Evolutionary conservation across 1,140 invertebrate species (phyloP).

Genomic region (Sycophaga agraensis): DNA sequence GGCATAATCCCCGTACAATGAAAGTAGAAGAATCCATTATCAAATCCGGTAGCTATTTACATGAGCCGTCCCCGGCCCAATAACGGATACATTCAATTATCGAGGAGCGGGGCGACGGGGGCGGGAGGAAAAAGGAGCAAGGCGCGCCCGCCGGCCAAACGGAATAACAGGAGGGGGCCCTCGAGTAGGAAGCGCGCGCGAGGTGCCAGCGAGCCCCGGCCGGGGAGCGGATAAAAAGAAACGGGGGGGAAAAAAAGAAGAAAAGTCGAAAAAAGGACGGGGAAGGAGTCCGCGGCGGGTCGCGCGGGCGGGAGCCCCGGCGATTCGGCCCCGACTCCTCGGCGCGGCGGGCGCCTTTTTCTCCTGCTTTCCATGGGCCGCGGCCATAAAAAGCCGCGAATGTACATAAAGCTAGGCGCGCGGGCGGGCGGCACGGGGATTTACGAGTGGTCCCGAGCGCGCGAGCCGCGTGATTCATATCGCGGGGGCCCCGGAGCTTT

Average conservation of each 20-base stretch:
- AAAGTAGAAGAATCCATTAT: constrained; percentile 2
- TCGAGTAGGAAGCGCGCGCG: constrained; percentile 21
- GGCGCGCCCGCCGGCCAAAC: neutral
- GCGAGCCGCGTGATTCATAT: constrained; percentile 31
- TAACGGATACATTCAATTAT: constrained; percentile 24
- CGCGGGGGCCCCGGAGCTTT: constrained; percentile 10
- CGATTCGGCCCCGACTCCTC: too few relatives aligned
- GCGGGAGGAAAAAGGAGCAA: neutral
- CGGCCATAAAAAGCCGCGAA: constrained; percentile 23
- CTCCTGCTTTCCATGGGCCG: neutral
- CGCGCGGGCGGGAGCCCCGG: too few relatives aligned
- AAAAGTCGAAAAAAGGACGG: neutral
- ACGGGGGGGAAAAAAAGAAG: constrained; percentile 18
- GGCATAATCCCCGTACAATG: too few relatives aligned
- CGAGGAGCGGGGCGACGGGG: neutral
- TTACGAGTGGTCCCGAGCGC: constrained; percentile 28
- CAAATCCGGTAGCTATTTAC: constrained; percentile 15
- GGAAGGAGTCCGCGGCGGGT: neutral
- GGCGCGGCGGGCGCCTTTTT: too few relatives aligned
- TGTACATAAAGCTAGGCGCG: constrained; percentile 15
- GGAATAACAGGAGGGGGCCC: neutral
- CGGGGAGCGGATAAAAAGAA: neutral
- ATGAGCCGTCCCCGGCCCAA: neutral
- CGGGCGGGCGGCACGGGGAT: constrained; percentile 20
- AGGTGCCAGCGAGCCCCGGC: constrained; percentile 12